Percentiles rank a stretch among this genome's conserved stretches.
These are phyloP conservation scores for Myoxocephalus aenaeus DNA, from an alignment of 2,797 vertebrate genomes.

Conservation along the genomic window DNA sequence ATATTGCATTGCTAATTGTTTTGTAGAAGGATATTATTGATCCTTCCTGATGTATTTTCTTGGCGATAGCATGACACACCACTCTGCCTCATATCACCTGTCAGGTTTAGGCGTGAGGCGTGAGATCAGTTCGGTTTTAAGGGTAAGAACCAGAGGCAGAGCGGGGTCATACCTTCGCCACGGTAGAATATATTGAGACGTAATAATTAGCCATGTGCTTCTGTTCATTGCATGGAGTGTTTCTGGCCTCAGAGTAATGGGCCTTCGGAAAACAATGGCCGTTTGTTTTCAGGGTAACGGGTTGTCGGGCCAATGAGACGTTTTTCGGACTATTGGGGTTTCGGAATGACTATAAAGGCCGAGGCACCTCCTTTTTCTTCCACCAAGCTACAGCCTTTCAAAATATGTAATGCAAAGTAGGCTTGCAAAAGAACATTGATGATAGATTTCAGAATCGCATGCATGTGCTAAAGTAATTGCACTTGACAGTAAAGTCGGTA, in stretches of 20 bases:
- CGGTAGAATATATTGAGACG: neutral
- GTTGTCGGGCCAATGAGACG: no score
- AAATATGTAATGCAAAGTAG: neutral
- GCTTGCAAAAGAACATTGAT: neutral
- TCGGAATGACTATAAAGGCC: neutral
- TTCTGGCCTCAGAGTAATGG: neutral
- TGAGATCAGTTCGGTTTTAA: no score
- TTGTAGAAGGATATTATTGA: neutral
- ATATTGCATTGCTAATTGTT: neutral
- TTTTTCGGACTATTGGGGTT: neutral
- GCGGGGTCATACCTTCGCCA: neutral
- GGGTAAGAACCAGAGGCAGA: no score
- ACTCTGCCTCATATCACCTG: no score
- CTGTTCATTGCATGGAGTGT: neutral
- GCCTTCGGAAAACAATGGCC: neutral
- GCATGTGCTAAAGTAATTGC: neutral
- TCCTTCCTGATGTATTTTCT: neutral
- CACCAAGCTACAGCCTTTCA: neutral
- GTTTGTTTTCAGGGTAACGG: neutral
- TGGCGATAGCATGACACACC: no score
- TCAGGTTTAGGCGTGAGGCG: no score
- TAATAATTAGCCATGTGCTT: neutral
- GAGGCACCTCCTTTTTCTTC: neutral
- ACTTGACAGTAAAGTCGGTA: neutral
- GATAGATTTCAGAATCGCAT: neutral